Percentiles rank a stretch among this genome's conserved stretches.
phyloP scores from a whole-genome alignment of 2,797 vertebrate genomes.

The Dendrocincla tyrannina region DNA sequence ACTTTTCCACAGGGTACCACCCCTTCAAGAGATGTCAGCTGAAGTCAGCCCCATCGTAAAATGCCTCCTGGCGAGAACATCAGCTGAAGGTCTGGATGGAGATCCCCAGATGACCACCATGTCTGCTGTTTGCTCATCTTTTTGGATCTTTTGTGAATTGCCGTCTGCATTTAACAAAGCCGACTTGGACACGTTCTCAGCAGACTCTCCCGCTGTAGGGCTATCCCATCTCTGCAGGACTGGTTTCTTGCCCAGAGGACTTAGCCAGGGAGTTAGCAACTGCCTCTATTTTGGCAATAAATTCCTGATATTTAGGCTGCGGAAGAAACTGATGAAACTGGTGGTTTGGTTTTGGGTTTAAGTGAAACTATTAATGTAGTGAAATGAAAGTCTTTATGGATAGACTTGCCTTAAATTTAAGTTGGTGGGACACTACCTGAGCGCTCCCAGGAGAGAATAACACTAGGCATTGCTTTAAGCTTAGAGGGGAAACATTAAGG shows the following conservation, averaged over 20 bases:
- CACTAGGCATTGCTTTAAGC: background rate
- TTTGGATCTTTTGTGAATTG: background rate
- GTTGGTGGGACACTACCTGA: background rate
- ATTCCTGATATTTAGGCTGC: background rate
- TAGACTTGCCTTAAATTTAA: background rate
- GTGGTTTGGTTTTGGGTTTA: background rate
- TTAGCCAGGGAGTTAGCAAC: background rate
- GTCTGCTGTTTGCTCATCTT: background rate
- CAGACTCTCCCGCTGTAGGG: background rate
- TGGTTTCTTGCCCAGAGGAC: background rate
- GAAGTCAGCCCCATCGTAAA: background rate
- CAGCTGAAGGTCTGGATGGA: background rate
- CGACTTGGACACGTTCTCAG: background rate
- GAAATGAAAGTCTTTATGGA: background rate
- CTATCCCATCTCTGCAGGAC: background rate
- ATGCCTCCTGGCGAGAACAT: background rate
- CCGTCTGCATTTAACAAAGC: background rate
- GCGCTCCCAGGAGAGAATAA: background rate
- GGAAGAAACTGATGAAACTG: background rate
- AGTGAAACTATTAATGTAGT: background rate
- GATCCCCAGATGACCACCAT: background rate
- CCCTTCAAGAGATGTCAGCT: background rate
- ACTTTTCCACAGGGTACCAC: background rate
- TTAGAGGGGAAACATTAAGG: background rate
- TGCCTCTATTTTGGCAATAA: background rate